A percentile compares a stretch with the other conserved stretches of the same genome.
Evolutionary conservation across 2,888 invertebrate species (phyloP).

Genomic region (Hipparchia semele): DNA sequence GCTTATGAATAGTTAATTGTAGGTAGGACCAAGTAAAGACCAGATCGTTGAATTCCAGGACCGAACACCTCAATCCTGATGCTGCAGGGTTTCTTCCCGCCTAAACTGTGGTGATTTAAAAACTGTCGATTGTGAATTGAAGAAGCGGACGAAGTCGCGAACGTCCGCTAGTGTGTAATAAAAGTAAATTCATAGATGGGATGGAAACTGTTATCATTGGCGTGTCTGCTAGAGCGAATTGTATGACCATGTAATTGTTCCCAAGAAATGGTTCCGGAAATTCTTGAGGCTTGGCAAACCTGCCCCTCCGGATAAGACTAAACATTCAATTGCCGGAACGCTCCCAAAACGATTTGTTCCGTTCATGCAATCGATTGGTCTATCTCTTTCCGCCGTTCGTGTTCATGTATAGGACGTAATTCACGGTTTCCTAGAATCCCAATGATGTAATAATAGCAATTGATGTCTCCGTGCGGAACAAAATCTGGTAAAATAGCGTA

Average conservation of each 20-base stretch:
- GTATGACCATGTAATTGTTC: slow-evolving; percentile 2
- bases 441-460: slow-evolving; percentile 5
- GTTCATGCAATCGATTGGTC: slow-evolving; percentile 68
- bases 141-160: too few species aligned
- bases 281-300: slow-evolving; percentile 51
- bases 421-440: slow-evolving; percentile 41
- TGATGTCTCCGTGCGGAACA: slow-evolving; percentile 1
- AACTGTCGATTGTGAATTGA: too few species aligned
- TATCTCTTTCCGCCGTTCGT: slow-evolving; percentile 48
- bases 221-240: background rate
- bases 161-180: background rate
- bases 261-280: slow-evolving; percentile 19
- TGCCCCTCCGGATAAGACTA: slow-evolving; percentile 77
- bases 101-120: too few species aligned
- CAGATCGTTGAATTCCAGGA: too few species aligned
- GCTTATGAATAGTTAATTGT: too few species aligned
- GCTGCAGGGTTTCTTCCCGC: too few species aligned
- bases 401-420: slow-evolving; percentile 23
- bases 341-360: slow-evolving; percentile 77
- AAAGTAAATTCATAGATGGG: background rate
- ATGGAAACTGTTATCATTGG: background rate
- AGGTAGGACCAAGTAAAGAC: too few species aligned
- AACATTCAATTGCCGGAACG: slow-evolving; percentile 78
- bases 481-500: slow-evolving; percentile 36
- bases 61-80: too few species aligned